Evolutionary conservation across 1,140 invertebrate genomes (phyloP).

Genomic region (Drosophila tropicalis): DNA sequence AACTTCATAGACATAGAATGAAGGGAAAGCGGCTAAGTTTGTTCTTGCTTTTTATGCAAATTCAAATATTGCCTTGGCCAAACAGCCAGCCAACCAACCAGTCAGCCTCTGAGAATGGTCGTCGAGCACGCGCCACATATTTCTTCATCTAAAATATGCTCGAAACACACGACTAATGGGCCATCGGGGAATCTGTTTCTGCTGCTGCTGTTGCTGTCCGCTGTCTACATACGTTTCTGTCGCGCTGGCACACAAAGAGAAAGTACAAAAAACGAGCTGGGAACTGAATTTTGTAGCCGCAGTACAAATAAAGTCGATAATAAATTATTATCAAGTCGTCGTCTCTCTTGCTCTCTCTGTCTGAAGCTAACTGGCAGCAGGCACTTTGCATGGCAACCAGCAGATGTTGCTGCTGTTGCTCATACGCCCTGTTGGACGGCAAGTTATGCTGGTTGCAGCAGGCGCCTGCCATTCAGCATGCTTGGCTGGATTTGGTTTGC

Average conservation of each 20-base stretch:
- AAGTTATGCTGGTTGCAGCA: slow-evolving; percentile 45
- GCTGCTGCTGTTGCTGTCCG: not conserved
- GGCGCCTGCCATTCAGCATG: slow-evolving; percentile 60
- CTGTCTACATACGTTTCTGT: slow-evolving; percentile 56
- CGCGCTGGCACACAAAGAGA: slow-evolving; percentile 31
- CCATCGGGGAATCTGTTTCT: slow-evolving; percentile 55
- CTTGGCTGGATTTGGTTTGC: slow-evolving; percentile 53
- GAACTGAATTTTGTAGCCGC: slow-evolving; percentile 29
- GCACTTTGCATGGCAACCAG: slow-evolving; percentile 66
- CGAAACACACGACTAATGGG: slow-evolving; percentile 74
- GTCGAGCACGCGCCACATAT: slow-evolving; percentile 54
- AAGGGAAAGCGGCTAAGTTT: not conserved
- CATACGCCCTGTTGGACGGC: slow-evolving; percentile 71
- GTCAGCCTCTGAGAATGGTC: slow-evolving; percentile 21
- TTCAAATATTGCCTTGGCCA: slow-evolving; percentile 12
- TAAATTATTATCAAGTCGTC: slow-evolving; percentile 81
- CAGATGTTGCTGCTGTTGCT: slow-evolving; percentile 44
- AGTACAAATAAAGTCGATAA: slow-evolving; percentile 62
- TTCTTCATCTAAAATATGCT: slow-evolving; percentile 76
- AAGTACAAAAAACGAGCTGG: slow-evolving; percentile 9
- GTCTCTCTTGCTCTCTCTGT: slow-evolving; percentile 6
- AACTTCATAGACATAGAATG: slow-evolving; percentile 6
- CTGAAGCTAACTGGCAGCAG: slow-evolving; percentile 3
- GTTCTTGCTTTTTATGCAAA: slow-evolving; percentile 2
- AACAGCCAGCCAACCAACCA: not conserved